Percentiles rank a stretch among this genome's conserved stretches.
These are phyloP conservation scores for Hippocampus abdominalis DNA, from an alignment of 2,113 vertebrate species.

Conservation along the genomic window DNA sequence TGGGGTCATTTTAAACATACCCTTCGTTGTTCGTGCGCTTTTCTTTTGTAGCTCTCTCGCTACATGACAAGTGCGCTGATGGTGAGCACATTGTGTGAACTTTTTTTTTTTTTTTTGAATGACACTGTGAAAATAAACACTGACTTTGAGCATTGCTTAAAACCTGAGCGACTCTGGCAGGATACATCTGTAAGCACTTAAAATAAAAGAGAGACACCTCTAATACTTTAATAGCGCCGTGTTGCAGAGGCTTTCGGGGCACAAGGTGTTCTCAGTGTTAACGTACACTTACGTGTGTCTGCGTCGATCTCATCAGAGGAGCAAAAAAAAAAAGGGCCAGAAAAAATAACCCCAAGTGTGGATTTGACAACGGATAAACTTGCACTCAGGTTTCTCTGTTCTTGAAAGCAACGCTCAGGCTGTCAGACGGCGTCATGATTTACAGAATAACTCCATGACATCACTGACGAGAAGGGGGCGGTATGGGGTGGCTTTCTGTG, in stretches of 20 bases:
- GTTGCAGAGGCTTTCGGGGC: constrained; percentile 49
- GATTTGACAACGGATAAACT: constrained; percentile 52
- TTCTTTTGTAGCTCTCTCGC: not conserved
- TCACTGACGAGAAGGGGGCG: constrained; percentile 16
- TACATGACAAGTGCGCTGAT: constrained; percentile 18
- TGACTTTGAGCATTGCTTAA: constrained; percentile 51
- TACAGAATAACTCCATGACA: constrained; percentile 37
- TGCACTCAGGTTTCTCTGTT: constrained; percentile 35
- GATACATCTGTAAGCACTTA: constrained; percentile 68
- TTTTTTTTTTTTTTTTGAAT: constrained; percentile 50
- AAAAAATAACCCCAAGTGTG: constrained; percentile 48
- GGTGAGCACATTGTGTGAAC: constrained; percentile 34
- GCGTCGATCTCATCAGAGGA: constrained; percentile 49
- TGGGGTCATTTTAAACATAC: not conserved
- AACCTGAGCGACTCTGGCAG: constrained; percentile 54
- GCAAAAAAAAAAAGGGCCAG: constrained; percentile 30
- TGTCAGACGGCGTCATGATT: constrained; percentile 44
- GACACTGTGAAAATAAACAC: constrained; percentile 61
- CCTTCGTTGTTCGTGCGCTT: not conserved
- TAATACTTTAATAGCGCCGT: constrained; percentile 61
- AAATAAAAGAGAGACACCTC: constrained; percentile 60
- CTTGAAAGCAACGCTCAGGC: constrained; percentile 23
- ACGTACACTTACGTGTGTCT: constrained; percentile 39
- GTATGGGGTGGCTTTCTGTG: constrained; percentile 24
- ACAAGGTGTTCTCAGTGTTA: constrained; percentile 53